These are phyloP conservation scores for Halictus quadricinctus DNA, from an alignment of 2,888 invertebrate genomes.

Conservation along the genomic window DNA sequence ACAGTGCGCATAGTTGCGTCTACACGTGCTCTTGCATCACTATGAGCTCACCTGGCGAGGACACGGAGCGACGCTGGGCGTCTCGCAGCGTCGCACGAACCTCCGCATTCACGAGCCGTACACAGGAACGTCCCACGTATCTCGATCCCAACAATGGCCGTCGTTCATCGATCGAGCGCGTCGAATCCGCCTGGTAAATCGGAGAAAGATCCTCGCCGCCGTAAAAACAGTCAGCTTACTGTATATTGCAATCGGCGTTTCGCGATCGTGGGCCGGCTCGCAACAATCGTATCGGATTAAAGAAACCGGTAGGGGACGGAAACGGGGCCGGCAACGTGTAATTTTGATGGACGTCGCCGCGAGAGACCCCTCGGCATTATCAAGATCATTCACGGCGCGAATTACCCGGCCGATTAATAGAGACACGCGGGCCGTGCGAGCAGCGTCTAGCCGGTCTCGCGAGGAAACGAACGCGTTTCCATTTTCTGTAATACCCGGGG, in stretches of 20 bases:
- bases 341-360: conserved; percentile 25
- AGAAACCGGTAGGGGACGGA: conserved; percentile 17
- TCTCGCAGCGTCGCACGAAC: conserved; percentile 35
- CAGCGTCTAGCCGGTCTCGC: background rate
- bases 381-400: conserved; percentile 25
- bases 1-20: conserved; percentile 67
- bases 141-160: conserved; percentile 43
- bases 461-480: conserved; percentile 49
- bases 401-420: conserved; percentile 50
- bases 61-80: conserved; percentile 61
- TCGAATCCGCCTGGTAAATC: background rate
- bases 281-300: conserved; percentile 1
- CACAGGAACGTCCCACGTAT: background rate
- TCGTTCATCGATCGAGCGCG: conserved; percentile 49
- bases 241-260: background rate
- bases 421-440: conserved; percentile 5
- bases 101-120: conserved; percentile 22
- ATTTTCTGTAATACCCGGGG: conserved; percentile 55
- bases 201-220: background rate
- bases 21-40: conserved; percentile 50
- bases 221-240: background rate
- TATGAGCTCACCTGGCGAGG: conserved; percentile 35
- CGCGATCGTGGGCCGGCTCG: background rate
- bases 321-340: conserved; percentile 1
- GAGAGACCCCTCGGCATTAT: conserved; percentile 21